Evolutionary conservation across 2,888 invertebrate genomes (phyloP).

Genomic region (Apodemia mormo): DNA sequence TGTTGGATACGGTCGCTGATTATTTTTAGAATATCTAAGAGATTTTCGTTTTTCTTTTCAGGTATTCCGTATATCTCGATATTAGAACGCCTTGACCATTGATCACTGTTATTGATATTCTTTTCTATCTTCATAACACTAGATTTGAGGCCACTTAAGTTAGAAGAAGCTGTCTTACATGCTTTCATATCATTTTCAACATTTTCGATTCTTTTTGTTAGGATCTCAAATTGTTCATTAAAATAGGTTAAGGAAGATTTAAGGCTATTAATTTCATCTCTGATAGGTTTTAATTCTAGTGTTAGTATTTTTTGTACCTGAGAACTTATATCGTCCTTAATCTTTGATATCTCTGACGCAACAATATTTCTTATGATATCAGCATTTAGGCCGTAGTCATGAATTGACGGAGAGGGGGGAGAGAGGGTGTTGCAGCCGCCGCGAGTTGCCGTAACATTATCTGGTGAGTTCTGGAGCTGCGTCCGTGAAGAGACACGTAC

Average conservation of each 20-base stretch:
- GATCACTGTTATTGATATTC: constrained; percentile 17
- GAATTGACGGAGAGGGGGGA: background rate
- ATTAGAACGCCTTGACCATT: constrained; percentile 24
- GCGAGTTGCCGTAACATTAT: background rate
- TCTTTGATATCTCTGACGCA: background rate
- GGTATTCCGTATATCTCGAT: constrained; percentile 26
- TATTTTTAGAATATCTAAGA: constrained; percentile 13
- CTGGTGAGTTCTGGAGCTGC: background rate
- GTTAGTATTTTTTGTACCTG: background rate
- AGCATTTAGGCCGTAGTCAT: background rate
- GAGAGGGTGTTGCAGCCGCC: background rate
- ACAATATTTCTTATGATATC: background rate
- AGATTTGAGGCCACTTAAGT: background rate
- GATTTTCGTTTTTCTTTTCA: constrained; percentile 21
- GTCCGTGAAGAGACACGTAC: background rate
- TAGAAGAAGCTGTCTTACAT: background rate
- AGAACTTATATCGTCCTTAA: background rate
- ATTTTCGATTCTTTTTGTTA: background rate
- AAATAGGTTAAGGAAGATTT: background rate
- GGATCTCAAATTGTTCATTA: background rate
- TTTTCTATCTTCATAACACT: background rate
- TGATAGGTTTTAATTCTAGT: background rate
- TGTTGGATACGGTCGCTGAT: constrained; percentile 4
- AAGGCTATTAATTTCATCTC: background rate
- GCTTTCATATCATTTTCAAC: background rate